Conservation (phyloP, 2,888 invertebrate species). For the Amphiduros pacificus region DNA sequence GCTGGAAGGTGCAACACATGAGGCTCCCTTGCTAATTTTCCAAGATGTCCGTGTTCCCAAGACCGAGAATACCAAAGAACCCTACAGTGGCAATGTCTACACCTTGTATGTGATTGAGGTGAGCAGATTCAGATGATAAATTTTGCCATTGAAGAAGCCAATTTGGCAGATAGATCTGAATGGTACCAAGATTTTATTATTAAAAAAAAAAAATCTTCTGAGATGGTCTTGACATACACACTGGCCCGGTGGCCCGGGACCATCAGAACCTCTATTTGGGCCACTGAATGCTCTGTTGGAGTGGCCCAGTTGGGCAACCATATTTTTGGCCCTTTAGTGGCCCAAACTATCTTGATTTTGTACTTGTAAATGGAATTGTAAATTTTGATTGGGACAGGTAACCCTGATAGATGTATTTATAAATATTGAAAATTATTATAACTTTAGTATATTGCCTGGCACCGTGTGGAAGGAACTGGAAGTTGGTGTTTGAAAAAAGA, state of each 20-base stretch:
- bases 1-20: neutral
- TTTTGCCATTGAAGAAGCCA: neutral
- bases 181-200: neutral
- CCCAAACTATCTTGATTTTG: no score
- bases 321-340: no score
- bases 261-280: no score
- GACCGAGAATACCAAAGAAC: slow-evolving; percentile 10
- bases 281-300: no score
- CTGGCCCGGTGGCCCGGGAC: no score
- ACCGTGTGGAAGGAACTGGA: slow-evolving; percentile 4
- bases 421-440: no score
- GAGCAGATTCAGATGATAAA: neutral
- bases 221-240: no score
- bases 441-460: slow-evolving; percentile 18
- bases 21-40: neutral
- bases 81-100: neutral
- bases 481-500: slow-evolving; percentile 36
- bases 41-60: neutral
- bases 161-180: neutral
- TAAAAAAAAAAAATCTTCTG: no score
- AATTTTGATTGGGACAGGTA: no score
- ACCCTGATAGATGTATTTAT: no score
- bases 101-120: slow-evolving; percentile 14
- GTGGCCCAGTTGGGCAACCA: no score
- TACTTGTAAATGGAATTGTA: no score